Evolutionary conservation across 2,797 vertebrate species (phyloP), one percentile per base, ranked within the genome.

Genomic region (Pseudomugil gertrudae): DNA sequence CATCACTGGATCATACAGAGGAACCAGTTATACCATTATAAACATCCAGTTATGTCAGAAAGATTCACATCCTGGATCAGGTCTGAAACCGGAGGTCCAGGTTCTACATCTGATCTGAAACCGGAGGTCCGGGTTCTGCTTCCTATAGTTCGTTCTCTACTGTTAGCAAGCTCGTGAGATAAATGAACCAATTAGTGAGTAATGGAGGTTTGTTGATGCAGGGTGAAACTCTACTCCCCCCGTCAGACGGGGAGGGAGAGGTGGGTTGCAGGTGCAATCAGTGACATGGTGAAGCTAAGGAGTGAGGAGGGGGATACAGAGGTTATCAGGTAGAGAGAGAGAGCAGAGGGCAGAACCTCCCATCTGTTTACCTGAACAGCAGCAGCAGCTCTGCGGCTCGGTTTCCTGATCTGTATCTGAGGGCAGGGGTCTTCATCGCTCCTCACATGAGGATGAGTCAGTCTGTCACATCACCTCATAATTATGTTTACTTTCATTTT

Each of bases 321-420:
- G 90, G 92, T 95, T 95, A 94, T 95, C 92, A 92, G 75, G 83
- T 87, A 83, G 85, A 83, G 79, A 71, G 53, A 65, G 61, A 57
- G 63, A 84, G 68, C 75, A 82, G 78, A 67, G 78, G 73, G 72
- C 79, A 75, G 78, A 92, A 85, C 84, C 87, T 87, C 88, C 94
- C 93, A 95, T 94, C 93, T 95, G 92, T 95, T 96, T 94, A 93
- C 92, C 90, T 83, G 67, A 66, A 81, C 84, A 85, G 63, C 66
- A 61, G 55, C 68, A 59, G 56, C 79, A 73, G 24, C 78, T 76
- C 74, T 66, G 87, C 91, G 93, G 90, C 92, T 94, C 93, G 90
- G 78, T 95, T 97, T 95, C 94, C 88, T 83, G 88, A 93, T 94
- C 90, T 91, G 86, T 94, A 92, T 93, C 94, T 93, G 57, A 9